phyloP scores from a whole-genome alignment of 2,888 invertebrate species.

The Nomada fabriciana region DNA sequence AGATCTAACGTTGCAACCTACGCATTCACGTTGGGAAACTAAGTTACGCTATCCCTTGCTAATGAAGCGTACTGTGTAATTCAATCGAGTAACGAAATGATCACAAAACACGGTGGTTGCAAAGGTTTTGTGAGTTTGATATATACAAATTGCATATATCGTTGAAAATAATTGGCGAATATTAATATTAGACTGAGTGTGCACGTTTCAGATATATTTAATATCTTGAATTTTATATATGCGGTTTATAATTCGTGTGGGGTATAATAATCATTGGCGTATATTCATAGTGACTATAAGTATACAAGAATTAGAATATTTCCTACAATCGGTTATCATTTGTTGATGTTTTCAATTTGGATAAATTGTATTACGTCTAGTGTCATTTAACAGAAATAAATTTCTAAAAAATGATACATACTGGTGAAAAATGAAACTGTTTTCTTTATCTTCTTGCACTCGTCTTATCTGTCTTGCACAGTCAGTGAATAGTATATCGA shows the following conservation, averaged over 20 bases:
- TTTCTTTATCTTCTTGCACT: background rate
- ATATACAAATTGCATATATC: background rate
- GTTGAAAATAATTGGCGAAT: background rate
- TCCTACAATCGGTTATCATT: background rate
- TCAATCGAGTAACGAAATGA: slow-evolving; percentile 40
- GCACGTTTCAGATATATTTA: background rate
- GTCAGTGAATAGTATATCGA: background rate
- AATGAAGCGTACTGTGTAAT: slow-evolving; percentile 60
- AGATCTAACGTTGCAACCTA: slow-evolving; percentile 30
- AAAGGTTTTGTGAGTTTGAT: background rate
- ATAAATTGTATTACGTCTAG: background rate
- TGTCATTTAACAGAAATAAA: background rate
- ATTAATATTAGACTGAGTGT: background rate
- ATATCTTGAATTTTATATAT: background rate
- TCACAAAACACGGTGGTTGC: slow-evolving; percentile 9
- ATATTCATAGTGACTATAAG: background rate
- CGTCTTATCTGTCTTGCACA: too few species aligned
- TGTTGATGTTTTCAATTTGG: background rate
- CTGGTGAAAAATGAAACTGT: background rate
- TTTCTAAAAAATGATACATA: background rate
- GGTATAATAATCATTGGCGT: too few species aligned
- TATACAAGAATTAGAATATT: background rate
- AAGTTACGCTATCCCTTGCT: slow-evolving; percentile 54
- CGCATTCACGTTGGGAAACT: slow-evolving; percentile 58
- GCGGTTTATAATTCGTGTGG: background rate